Base-by-base conservation (phyloP, 1,140 invertebrate species). In the Oryzaephilus surinamensis region DNA sequence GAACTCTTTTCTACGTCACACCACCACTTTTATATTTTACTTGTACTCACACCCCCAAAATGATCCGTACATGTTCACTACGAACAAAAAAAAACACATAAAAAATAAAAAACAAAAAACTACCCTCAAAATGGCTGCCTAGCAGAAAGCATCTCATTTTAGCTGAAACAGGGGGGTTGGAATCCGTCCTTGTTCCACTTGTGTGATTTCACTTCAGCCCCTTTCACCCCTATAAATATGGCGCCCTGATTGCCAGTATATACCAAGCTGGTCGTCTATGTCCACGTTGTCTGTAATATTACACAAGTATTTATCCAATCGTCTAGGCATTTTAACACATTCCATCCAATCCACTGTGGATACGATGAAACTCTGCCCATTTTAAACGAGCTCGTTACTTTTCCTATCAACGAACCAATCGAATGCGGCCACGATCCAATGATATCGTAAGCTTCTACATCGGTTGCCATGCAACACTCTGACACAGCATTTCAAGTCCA, bases 51-150 rank as follows among this genome's bases (percentile, higher is more conserved):
- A 51, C 55, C 55, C 53, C 54, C 45, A 36, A 57, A 58, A 60
- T 51, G 55, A 60, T 58, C 50, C 50, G 50, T 53, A 56, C 57
- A 58, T 58, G 55, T 50, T 54, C 55, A 44, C 52, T 51, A 57
- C 48, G 46, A 50, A 54, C 55, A 49, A 50, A 32, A 42, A 32
- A 28, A 28, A 37, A 51, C 54, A 42, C 32, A 46, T 24, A 46
- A 46, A 51, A 56, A 53, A 57, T 44, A 56, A 52, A 52, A 54
- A 53, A 48, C 34, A 40, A 45, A 58, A 57, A 57, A 57, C 56
- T 57, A 62, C 60, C 60, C 60, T 60, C 60, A 62, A 62, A 62
- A 62, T 62, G 60, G 60, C 60, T 60, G 58, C 60, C 60, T 60
- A 49, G 55, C 56, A 60, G 59, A 58, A 61, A 61, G 59, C 59